phyloP scores from a whole-genome alignment of 2,888 invertebrate genomes.

The Lycocerus yunnanus region DNA sequence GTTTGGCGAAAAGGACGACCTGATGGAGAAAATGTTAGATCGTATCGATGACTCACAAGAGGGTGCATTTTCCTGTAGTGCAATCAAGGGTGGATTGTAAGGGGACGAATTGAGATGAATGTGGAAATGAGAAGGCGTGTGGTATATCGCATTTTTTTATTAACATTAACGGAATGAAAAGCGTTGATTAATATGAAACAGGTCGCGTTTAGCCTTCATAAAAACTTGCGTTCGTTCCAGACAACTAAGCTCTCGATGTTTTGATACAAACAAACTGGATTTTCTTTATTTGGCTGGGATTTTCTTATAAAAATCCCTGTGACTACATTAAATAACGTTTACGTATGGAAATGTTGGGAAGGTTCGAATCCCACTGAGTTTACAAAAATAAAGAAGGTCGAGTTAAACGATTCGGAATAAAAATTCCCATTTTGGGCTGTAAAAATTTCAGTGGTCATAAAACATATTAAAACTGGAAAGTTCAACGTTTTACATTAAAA shows the following conservation, averaged over 20 bases:
- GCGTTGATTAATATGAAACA: neutral
- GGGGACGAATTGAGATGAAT: neutral
- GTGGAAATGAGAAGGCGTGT: neutral
- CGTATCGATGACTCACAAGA: constrained; percentile 25
- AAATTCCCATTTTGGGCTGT: neutral
- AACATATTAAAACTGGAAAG: neutral
- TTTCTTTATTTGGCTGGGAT: neutral
- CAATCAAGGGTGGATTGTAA: constrained; percentile 10
- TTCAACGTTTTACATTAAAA: neutral
- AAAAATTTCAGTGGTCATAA: neutral
- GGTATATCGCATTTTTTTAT: neutral
- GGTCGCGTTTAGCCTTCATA: neutral
- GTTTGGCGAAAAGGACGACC: neutral
- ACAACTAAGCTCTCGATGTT: neutral
- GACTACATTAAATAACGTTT: neutral
- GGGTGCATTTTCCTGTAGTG: constrained; percentile 18
- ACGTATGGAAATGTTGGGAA: neutral
- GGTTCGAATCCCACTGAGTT: neutral
- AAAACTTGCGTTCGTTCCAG: neutral
- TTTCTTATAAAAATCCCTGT: neutral
- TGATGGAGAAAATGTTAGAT: neutral
- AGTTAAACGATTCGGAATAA: neutral
- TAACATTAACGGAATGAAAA: neutral
- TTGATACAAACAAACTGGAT: neutral
- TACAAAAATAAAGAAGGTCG: neutral